Evolutionary conservation across 2,888 invertebrate genomes (phyloP).

Genomic region (Amblyjoppa fuscipennis): DNA sequence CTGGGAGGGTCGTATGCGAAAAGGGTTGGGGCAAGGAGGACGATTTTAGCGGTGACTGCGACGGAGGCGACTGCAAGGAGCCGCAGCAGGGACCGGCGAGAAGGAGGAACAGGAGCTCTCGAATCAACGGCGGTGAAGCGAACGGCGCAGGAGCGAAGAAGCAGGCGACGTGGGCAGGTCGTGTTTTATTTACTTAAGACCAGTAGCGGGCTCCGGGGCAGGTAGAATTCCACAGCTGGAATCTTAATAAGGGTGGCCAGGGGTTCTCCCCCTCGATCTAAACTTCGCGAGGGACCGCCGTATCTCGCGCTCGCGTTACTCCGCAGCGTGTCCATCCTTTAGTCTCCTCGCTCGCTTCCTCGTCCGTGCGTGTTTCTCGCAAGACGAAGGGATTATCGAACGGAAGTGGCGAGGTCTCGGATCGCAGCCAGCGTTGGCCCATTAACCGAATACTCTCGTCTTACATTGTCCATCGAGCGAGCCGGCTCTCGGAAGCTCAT

Average conservation of each 20-base stretch:
- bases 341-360: conserved; percentile 24
- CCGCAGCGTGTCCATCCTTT: neutral
- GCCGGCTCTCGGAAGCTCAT: conserved; percentile 21
- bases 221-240: conserved; percentile 85
- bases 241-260: conserved; percentile 85
- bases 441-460: conserved; percentile 62
- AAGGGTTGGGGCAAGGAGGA: conserved; percentile 49
- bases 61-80: conserved; percentile 64
- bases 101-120: conserved; percentile 59
- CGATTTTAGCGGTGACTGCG: conserved; percentile 27
- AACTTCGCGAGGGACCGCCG: conserved; percentile 36
- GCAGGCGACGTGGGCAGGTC: conserved; percentile 80
- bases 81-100: conserved; percentile 62
- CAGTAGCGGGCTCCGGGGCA: conserved; percentile 83
- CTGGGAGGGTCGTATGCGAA: conserved; percentile 53
- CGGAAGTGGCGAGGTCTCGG: conserved; percentile 61
- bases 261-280: conserved; percentile 77
- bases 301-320: conserved; percentile 38
- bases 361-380: conserved; percentile 31
- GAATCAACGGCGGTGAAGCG: conserved; percentile 55
- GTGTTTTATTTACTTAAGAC: conserved; percentile 85
- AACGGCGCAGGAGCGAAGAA: conserved; percentile 67
- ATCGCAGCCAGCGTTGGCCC: conserved; percentile 56
- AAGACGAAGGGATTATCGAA: conserved; percentile 63
- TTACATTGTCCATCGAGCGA: conserved; percentile 31